Evolutionary conservation across 2,888 invertebrate genomes (phyloP).

Genomic region (Herminia tarsipennalis): DNA sequence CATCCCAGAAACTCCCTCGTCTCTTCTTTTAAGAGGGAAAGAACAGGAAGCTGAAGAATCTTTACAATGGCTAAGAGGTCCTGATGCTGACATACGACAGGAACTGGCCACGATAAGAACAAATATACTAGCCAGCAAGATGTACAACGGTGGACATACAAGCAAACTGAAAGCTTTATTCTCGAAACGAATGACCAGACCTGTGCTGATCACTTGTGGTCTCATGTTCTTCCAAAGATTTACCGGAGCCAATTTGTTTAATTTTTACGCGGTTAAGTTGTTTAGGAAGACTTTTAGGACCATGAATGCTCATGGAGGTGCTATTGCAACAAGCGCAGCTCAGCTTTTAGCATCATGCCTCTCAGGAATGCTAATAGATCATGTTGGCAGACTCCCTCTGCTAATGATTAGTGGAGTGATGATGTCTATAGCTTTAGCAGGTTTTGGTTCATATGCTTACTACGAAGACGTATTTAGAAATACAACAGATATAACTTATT

Average conservation of each 20-base stretch:
- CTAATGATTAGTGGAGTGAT: slow-evolving; percentile 93
- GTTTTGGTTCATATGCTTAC: slow-evolving; percentile 94
- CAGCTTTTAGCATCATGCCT: slow-evolving; percentile 93
- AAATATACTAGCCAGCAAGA: slow-evolving; percentile 86
- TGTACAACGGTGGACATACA: slow-evolving; percentile 64
- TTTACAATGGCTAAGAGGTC: slow-evolving; percentile 92
- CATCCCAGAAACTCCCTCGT: slow-evolving; percentile 96
- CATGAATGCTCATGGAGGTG: slow-evolving; percentile 92
- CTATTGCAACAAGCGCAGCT: slow-evolving; percentile 93
- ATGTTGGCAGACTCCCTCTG: slow-evolving; percentile 93
- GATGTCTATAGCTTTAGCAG: slow-evolving; percentile 93
- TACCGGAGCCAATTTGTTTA: slow-evolving; percentile 93
- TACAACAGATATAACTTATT: slow-evolving; percentile 60
- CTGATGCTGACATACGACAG: slow-evolving; percentile 90
- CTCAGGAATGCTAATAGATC: slow-evolving; percentile 93
- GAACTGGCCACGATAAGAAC: slow-evolving; percentile 90
- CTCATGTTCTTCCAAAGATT: slow-evolving; percentile 96
- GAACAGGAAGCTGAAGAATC: slow-evolving; percentile 91
- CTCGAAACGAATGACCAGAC: slow-evolving; percentile 84
- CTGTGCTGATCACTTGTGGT: slow-evolving; percentile 92
- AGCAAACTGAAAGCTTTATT: slow-evolving; percentile 69
- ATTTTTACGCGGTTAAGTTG: slow-evolving; percentile 94
- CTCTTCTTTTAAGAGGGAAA: slow-evolving; percentile 90
- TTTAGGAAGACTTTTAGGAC: slow-evolving; percentile 93
- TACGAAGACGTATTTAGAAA: slow-evolving; percentile 87